Evolutionary conservation across 2,888 invertebrate genomes (phyloP), one percentile per base, ranked within the genome.

Genomic region (Lobophora halterata): DNA sequence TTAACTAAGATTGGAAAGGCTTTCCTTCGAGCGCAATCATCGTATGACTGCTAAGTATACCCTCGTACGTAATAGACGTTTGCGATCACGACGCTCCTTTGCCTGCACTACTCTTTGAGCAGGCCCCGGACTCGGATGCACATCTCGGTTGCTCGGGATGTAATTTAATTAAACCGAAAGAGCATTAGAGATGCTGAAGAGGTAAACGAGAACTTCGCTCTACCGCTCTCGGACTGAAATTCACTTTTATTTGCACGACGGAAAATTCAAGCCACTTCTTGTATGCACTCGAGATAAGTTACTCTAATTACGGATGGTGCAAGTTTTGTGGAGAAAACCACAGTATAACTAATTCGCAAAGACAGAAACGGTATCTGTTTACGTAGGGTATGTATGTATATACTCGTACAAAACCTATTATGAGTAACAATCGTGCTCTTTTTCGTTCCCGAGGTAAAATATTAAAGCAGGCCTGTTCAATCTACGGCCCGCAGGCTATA

Each of bases 91-190:
- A 29, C 11, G 9, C 18, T 42, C 34, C 38, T 44, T 30, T 44
- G 25, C 29, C 20, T 24, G 35, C 20, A 37, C 48, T 46, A 50
- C 52, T 62, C 67, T 71, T 70, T 70, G 63, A 66, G 52, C 49
- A 45, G 12, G 23, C 25, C 24, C 13, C 6, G n/a, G 34, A 48
- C 48, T 52, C 45, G 46, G 35, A 52, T 67, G 67, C 66, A 70
- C 58, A 65, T 61, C 61, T 64, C 63, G 61, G 71, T 71, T 61
- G 61, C 62, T 61, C 53, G 52, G 65, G 54, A 61, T 54, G 69
- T 77, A 79, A 80, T 80, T 79, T 73, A 78, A 83, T 82, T 80
- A 81, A 75, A 74, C 49, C 58, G 62, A 75, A 69, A 67, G 65
- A 55, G 65, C 69, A 69, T 79, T 73, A 67, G 55, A 60, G 61